Evolutionary conservation across 2,888 invertebrate species (phyloP).

Genomic region (Alentia gelatinosa): DNA sequence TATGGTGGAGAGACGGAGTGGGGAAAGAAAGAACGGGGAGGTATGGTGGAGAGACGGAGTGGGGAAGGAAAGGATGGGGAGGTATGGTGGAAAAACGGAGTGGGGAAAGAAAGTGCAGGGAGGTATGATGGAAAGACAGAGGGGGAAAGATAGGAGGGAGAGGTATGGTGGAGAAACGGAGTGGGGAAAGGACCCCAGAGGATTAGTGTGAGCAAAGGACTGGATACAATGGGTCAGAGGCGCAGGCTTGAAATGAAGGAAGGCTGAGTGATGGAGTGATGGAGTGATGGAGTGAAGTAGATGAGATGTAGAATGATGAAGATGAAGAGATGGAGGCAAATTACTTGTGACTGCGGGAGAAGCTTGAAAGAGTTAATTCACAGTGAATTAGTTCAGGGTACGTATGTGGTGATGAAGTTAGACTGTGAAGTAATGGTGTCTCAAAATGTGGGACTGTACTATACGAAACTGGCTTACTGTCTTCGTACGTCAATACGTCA

Average conservation of each 20-base stretch:
- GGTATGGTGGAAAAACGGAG: neutral
- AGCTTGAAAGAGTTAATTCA: too few species aligned
- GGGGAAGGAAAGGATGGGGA: neutral
- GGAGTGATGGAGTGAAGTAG: neutral
- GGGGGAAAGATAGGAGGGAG: neutral
- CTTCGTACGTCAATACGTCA: too few species aligned
- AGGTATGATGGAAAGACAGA: neutral
- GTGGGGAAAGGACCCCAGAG: neutral
- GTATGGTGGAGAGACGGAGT: neutral
- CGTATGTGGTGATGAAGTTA: too few species aligned
- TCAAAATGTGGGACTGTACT: too few species aligned
- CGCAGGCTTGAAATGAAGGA: too few species aligned
- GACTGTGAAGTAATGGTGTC: too few species aligned
- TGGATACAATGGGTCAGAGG: too few species aligned
- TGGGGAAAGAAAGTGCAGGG: neutral
- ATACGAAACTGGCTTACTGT: too few species aligned
- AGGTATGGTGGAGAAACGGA: neutral
- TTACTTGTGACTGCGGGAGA: neutral
- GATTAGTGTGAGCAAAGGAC: neutral
- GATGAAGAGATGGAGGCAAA: neutral
- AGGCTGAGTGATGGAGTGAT: too few species aligned
- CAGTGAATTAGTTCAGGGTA: too few species aligned
- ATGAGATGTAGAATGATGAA: neutral
- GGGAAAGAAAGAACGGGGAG: neutral
- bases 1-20: neutral